These are phyloP conservation scores for Holacanthus passer DNA, from an alignment of 2,113 vertebrate species.

Conservation along the genomic window DNA sequence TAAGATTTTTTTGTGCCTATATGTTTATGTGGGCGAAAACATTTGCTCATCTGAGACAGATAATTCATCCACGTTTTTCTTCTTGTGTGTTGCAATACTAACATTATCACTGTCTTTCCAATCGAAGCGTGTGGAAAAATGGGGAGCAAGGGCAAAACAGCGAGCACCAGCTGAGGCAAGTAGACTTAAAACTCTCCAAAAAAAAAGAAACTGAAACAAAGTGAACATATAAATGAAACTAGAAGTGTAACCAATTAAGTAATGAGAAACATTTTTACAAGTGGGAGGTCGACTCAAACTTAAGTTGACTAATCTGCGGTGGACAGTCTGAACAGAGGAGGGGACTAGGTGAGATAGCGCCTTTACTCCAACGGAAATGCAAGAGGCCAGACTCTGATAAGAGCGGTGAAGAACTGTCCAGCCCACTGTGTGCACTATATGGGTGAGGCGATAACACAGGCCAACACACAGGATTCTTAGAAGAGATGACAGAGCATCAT, in stretches of 20 bases:
- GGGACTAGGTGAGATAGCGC: conserved; percentile 57
- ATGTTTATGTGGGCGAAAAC: too few relatives aligned
- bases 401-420: conserved; percentile 51
- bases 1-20: neutral
- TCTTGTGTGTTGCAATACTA: neutral
- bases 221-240: neutral
- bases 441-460: conserved; percentile 41
- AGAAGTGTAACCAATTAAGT: neutral
- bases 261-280: neutral
- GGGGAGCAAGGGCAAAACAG: too few relatives aligned
- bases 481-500: conserved; percentile 39
- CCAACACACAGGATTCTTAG: conserved; percentile 9
- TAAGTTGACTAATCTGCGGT: conserved; percentile 64
- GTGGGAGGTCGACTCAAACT: neutral
- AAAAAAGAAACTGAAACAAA: neutral
- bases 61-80: neutral
- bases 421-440: conserved; percentile 7
- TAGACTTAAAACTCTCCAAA: neutral
- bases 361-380: conserved; percentile 66
- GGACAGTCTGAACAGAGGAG: conserved; percentile 40
- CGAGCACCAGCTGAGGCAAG: neutral
- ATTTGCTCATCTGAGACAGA: neutral
- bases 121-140: neutral
- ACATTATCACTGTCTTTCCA: neutral
- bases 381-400: conserved; percentile 70